These are phyloP conservation scores for Passerina amoena DNA, from an alignment of 2,113 vertebrate species.

Conservation along the genomic window DNA sequence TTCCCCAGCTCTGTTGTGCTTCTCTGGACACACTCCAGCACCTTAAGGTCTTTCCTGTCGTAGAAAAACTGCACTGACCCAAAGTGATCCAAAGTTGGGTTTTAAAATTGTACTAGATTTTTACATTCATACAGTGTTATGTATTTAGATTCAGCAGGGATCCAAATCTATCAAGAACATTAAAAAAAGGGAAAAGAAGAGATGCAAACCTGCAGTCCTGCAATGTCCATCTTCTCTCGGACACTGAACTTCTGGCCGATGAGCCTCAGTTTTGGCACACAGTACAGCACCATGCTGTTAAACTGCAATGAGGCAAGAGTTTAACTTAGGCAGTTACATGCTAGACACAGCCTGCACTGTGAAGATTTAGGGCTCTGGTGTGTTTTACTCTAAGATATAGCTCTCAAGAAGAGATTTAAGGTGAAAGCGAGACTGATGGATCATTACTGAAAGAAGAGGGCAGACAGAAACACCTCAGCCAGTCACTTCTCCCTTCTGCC, in stretches of 20 bases:
- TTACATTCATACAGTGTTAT: neutral
- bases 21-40: neutral
- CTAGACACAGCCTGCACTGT: neutral
- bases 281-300: constrained; percentile 97
- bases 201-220: constrained; percentile 88
- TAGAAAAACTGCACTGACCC: neutral
- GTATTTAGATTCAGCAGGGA: neutral
- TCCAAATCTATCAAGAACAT: neutral
- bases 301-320: constrained; percentile 77
- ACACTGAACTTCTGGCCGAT: constrained; percentile 98
- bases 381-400: neutral
- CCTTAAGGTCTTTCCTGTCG: neutral
- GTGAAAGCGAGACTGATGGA: neutral
- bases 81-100: neutral
- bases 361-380: neutral
- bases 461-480: neutral
- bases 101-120: neutral
- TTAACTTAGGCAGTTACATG: neutral
- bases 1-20: neutral
- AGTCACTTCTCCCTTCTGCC: neutral
- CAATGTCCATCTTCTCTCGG: constrained; percentile 93
- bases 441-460: neutral
- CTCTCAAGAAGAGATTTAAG: neutral
- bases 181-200: neutral
- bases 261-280: constrained; percentile 92